Base-by-base conservation (phyloP, 2,113 vertebrate species). In the Pterophyllum scalare region DNA sequence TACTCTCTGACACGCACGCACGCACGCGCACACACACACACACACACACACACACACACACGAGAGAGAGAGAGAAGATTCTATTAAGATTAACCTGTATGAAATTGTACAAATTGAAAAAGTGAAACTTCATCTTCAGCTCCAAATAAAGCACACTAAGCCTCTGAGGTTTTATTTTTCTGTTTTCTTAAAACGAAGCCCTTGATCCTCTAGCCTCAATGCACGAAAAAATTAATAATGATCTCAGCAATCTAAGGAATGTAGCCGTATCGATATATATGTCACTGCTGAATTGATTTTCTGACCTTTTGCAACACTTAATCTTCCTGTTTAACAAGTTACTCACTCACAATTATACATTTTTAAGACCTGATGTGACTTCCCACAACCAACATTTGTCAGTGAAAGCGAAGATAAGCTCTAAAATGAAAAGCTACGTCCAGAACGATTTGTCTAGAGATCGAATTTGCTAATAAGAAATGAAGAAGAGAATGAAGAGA, bases 81-180 rank as follows among this genome's bases (percentile, higher is more conserved):
- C 92, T 54, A 94, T 94, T 94, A 93, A 92, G 92, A 94, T 94
- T 92, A 92, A 83, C 85, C 72, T 75, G 86, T 86, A 84, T 81
- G 83, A 91, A 90, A 89, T 74, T 60, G 89, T 83, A 88, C 87
- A 90, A 92, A 92, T 91, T 88, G 89, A 92, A 94, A 93, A 90
- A 88, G 72, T 84, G 82, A 91, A 89, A 93, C 75, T 89, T 88
- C 70, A 83, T 92, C 79, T 91, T 84, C 58, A 19, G 62, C 74
- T 82, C 81, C 28, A 81, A 89, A 89, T 88, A 90, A 84, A 89
- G 65, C 81, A 75, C 59, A 87, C 74, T 77, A 65, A 74, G 62
- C 35, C 19, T 62, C 57, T 72, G 61, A 67, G 54, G 80, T 87
- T 70, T 75, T 5, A n/a, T 86, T 86, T 91, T 77, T 93, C 80